These are phyloP conservation scores for Laspeyria flexula DNA, from an alignment of 2,888 invertebrate species.

Conservation along the genomic window DNA sequence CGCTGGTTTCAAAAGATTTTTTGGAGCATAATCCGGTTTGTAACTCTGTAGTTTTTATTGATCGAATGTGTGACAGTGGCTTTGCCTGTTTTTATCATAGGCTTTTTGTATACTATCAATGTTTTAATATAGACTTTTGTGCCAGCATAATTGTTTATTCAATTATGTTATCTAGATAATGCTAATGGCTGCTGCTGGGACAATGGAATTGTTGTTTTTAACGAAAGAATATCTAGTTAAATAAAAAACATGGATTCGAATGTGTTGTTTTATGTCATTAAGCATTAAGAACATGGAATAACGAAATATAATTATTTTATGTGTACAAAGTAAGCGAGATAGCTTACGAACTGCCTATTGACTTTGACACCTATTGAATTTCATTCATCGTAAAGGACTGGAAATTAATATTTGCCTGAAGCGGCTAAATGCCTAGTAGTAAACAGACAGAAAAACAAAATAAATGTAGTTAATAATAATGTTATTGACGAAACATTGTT, in stretches of 20 bases:
- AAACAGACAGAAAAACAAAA: no score
- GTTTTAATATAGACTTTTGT: slow-evolving; percentile 6
- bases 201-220: slow-evolving; percentile 12
- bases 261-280: not conserved
- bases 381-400: no score
- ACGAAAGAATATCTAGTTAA: not conserved
- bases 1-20: slow-evolving; percentile 48
- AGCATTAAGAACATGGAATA: not conserved
- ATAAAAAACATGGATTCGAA: not conserved
- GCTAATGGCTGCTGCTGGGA: slow-evolving; percentile 7
- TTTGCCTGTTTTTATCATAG: slow-evolving; percentile 21
- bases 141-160: slow-evolving; percentile 30
- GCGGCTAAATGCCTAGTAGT: no score
- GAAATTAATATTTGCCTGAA: no score
- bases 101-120: slow-evolving; percentile 19
- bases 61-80: slow-evolving; percentile 24
- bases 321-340: no score
- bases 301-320: not conserved
- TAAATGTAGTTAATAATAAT: no score
- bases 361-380: no score
- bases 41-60: slow-evolving; percentile 36
- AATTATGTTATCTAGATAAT: slow-evolving; percentile 23
- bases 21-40: slow-evolving; percentile 54
- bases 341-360: no score
- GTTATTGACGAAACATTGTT: no score